Evolutionary conservation across 1,140 invertebrate genomes (phyloP).

Genomic region (Polypedilum pembai): DNA sequence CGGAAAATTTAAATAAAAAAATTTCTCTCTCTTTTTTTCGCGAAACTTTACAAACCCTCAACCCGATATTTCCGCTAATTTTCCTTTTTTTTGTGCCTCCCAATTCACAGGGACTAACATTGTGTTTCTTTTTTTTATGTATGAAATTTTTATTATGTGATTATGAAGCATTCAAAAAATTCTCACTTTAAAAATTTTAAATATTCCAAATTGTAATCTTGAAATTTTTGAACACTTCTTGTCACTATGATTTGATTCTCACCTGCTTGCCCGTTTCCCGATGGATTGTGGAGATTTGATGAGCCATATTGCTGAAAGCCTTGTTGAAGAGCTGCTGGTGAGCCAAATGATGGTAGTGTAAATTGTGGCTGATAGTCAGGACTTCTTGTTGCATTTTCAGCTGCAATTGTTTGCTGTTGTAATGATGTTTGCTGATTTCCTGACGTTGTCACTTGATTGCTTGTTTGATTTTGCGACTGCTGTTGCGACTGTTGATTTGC

Average conservation of each 20-base stretch:
- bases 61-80: constrained; percentile 7
- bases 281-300: constrained; percentile 47
- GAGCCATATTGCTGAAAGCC: constrained; percentile 38
- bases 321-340: constrained; percentile 40
- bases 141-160: not conserved
- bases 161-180: not conserved
- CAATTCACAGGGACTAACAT: not conserved
- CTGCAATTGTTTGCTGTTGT: constrained; percentile 37
- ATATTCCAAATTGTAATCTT: constrained; percentile 8
- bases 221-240: not conserved
- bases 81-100: constrained; percentile 26
- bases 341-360: constrained; percentile 46
- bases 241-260: constrained; percentile 32
- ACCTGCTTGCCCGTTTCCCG: constrained; percentile 80
- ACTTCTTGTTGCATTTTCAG: constrained; percentile 42
- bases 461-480: constrained; percentile 31
- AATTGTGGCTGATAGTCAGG: constrained; percentile 48
- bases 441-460: constrained; percentile 36
- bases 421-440: constrained; percentile 31
- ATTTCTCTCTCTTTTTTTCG: not conserved
- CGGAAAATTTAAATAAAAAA: not conserved
- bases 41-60: not conserved
- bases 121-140: not conserved
- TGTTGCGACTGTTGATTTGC: constrained; percentile 33
- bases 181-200: not conserved